phyloP scores from a whole-genome alignment of 1,140 invertebrate genomes.

The Dendrolimus punctatus region DNA sequence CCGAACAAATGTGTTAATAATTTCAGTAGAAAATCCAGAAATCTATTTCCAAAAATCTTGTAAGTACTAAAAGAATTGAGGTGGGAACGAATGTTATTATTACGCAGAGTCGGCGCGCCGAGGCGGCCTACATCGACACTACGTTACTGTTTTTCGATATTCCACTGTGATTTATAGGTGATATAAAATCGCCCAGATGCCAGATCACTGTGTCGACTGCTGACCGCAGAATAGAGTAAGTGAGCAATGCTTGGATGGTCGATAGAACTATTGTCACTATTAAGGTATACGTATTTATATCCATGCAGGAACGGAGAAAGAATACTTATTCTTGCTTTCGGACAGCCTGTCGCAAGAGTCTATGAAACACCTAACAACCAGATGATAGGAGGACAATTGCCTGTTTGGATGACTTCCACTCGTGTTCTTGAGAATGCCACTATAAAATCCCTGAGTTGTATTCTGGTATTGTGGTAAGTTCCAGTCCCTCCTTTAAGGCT shows the following conservation, averaged over 20 bases:
- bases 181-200: slow-evolving; percentile 49
- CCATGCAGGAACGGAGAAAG: too few relatives aligned
- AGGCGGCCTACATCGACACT: slow-evolving; percentile 35
- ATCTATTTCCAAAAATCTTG: slow-evolving; percentile 13
- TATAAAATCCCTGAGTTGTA: too few relatives aligned
- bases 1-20: slow-evolving; percentile 1
- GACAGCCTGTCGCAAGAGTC: too few relatives aligned
- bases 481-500: too few relatives aligned
- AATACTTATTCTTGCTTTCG: too few relatives aligned
- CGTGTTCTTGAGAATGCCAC: too few relatives aligned
- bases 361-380: too few relatives aligned
- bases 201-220: slow-evolving; percentile 22
- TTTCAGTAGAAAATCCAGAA: slow-evolving; percentile 7
- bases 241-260: slow-evolving; percentile 36
- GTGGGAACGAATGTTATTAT: slow-evolving; percentile 15
- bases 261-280: background rate
- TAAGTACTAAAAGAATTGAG: slow-evolving; percentile 18
- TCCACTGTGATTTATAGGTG: slow-evolving; percentile 45
- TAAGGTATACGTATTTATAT: too few relatives aligned
- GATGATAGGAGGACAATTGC: too few relatives aligned
- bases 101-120: slow-evolving; percentile 9
- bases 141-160: slow-evolving; percentile 46
- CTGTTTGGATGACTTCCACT: too few relatives aligned
- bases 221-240: slow-evolving; percentile 29
- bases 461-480: too few relatives aligned